A percentile compares a stretch with the other conserved stretches of the same genome.
Conservation (phyloP, 2,113 vertebrate species). For the Poeciliopsis turrubarensis region DNA sequence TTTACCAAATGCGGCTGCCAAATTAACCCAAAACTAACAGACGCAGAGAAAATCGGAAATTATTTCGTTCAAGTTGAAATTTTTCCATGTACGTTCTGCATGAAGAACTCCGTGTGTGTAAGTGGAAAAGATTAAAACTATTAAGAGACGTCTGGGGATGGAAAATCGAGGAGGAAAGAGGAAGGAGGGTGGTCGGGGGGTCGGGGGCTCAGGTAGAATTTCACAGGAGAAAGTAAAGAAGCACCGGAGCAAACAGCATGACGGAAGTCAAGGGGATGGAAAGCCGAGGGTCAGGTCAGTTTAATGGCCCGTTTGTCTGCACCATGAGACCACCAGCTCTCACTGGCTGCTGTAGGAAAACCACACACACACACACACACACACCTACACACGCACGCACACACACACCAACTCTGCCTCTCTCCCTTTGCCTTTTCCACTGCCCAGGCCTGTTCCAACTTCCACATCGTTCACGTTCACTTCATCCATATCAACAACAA, state of each 20-base stretch:
- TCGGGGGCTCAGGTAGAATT: neutral
- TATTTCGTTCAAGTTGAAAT: neutral
- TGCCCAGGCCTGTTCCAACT: conserved; percentile 15
- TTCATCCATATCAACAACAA: neutral
- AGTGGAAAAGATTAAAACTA: neutral
- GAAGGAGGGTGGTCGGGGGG: neutral
- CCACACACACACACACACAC: conserved; percentile 4
- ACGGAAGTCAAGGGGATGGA: conserved; percentile 29
- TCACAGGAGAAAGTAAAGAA: neutral
- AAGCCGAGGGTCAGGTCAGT: conserved; percentile 47
- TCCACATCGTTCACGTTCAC: neutral
- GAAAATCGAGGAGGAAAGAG: neutral
- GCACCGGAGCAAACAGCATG: conserved; percentile 2
- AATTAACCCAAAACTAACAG: conserved; percentile 25
- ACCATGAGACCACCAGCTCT: conserved; percentile 64
- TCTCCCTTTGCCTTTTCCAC: conserved; percentile 55
- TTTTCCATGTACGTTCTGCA: neutral
- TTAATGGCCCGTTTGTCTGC: conserved; percentile 71
- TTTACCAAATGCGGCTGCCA: neutral
- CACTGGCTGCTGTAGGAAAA: conserved; percentile 57
- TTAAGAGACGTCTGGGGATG: conserved; percentile 1
- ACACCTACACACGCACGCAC: neutral
- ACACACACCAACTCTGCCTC: conserved; percentile 6
- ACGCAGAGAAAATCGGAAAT: neutral
- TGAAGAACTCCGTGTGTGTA: neutral